phyloP scores from a whole-genome alignment of 2,797 vertebrate species.

The Threskiornis aethiopicus region DNA sequence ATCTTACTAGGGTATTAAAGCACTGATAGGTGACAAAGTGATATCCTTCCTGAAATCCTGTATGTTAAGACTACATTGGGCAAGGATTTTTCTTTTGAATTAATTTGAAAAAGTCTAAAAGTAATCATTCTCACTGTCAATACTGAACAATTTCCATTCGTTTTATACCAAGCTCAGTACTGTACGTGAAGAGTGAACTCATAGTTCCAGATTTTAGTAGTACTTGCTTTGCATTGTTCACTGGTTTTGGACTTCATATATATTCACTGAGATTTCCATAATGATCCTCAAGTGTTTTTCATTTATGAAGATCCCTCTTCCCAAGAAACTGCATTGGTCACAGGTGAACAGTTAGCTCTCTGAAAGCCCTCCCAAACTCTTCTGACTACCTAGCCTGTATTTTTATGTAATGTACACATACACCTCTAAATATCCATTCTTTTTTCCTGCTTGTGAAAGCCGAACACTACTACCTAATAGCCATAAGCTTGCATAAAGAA shows the following conservation, averaged over 20 bases:
- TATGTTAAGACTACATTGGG: not conserved
- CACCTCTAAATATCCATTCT: not conserved
- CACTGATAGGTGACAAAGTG: not conserved
- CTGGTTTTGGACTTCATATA: not conserved
- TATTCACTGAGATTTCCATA: not conserved
- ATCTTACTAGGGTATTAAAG: not conserved
- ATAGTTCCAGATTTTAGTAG: not conserved
- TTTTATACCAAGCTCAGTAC: not conserved
- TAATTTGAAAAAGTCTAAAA: not conserved
- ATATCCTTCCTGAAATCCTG: not conserved
- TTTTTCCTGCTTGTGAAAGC: not conserved
- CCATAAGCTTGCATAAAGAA: not conserved
- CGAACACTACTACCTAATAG: not conserved
- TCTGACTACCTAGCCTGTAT: not conserved
- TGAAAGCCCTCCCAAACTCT: not conserved
- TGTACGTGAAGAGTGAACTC: not conserved
- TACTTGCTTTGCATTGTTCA: not conserved
- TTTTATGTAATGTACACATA: not conserved
- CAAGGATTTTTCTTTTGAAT: not conserved
- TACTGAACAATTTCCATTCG: not conserved
- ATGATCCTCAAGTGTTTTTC: not conserved
- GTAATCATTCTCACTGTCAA: not conserved
- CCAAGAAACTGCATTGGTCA: not conserved
- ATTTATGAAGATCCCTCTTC: not conserved
- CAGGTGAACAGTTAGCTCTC: not conserved